Evolutionary conservation across 1,140 invertebrate genomes (phyloP).

Genomic region (Phymorhynchus buccinoides): DNA sequence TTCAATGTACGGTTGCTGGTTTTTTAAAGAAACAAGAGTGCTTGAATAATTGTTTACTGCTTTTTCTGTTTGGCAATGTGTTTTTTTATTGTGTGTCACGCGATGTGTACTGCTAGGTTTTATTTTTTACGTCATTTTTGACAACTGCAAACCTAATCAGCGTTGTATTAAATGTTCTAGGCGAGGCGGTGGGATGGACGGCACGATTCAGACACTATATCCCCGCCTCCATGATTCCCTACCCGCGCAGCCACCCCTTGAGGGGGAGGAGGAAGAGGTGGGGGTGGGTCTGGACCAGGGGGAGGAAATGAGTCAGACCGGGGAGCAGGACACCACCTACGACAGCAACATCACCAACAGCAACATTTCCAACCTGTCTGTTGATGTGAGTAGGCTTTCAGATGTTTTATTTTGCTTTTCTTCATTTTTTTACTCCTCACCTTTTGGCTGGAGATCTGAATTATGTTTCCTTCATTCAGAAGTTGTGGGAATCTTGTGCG

Average conservation of each 20-base stretch:
- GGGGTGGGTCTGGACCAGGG: conserved; percentile 13
- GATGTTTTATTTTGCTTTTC: background rate
- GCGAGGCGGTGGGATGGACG: conserved; percentile 57
- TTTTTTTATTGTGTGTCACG: too few relatives aligned
- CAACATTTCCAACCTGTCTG: conserved; percentile 21
- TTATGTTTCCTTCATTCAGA: too few relatives aligned
- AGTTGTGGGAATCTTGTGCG: too few relatives aligned
- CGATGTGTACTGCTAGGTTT: too few relatives aligned
- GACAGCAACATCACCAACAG: conserved; percentile 31
- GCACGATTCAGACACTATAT: conserved; percentile 69
- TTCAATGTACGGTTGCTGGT: too few relatives aligned
- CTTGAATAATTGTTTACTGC: too few relatives aligned
- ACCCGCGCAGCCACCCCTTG: background rate
- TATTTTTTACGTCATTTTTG: too few relatives aligned
- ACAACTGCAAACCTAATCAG: too few relatives aligned
- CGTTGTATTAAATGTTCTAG: too few relatives aligned
- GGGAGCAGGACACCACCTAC: conserved; percentile 7
- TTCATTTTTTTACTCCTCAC: background rate
- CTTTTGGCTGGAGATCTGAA: too few relatives aligned
- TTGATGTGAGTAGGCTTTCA: conserved; percentile 8
- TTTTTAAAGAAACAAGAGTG: too few relatives aligned
- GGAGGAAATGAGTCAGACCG: background rate
- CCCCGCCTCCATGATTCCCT: background rate
- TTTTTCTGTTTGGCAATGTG: too few relatives aligned
- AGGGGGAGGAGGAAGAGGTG: background rate